These are phyloP conservation scores for Rhea pennata DNA, from an alignment of 2,113 vertebrate genomes.

Conservation along the genomic window DNA sequence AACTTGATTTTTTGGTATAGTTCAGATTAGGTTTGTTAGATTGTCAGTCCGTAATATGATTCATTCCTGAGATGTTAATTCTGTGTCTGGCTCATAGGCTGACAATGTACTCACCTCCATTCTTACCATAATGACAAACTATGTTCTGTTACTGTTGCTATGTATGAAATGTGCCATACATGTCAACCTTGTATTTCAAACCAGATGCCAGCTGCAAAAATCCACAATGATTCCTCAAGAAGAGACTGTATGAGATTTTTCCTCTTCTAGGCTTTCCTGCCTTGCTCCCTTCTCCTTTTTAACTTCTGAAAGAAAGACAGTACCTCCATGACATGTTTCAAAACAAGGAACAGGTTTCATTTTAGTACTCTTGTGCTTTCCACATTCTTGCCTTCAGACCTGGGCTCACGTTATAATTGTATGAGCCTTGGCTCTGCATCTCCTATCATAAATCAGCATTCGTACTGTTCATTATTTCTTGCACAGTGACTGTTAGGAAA, in stretches of 20 bases:
- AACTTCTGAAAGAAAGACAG: background rate
- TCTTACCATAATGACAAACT: background rate
- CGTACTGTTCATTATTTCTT: constrained; percentile 1
- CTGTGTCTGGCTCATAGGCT: constrained; percentile 8
- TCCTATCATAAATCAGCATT: constrained; percentile 26
- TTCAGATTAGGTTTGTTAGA: constrained; percentile 16
- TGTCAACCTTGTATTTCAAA: constrained; percentile 39
- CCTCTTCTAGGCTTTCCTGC: background rate
- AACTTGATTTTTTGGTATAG: background rate
- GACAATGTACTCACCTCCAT: background rate
- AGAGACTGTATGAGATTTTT: background rate
- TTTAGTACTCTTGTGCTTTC: background rate
- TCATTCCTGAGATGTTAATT: constrained; percentile 44
- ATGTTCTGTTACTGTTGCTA: constrained; percentile 8
- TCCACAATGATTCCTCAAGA: background rate
- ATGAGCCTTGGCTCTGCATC: constrained; percentile 1
- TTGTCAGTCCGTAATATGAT: constrained; percentile 9
- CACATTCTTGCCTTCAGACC: background rate
- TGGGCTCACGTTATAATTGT: background rate
- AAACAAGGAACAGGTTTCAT: background rate
- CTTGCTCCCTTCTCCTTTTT: background rate
- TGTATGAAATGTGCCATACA: constrained; percentile 2
- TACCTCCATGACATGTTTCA: background rate
- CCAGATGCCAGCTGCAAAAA: background rate
- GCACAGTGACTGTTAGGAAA: constrained; percentile 1